Conservation (phyloP, 1,140 invertebrate genomes). For the Dryas iulia region DNA sequence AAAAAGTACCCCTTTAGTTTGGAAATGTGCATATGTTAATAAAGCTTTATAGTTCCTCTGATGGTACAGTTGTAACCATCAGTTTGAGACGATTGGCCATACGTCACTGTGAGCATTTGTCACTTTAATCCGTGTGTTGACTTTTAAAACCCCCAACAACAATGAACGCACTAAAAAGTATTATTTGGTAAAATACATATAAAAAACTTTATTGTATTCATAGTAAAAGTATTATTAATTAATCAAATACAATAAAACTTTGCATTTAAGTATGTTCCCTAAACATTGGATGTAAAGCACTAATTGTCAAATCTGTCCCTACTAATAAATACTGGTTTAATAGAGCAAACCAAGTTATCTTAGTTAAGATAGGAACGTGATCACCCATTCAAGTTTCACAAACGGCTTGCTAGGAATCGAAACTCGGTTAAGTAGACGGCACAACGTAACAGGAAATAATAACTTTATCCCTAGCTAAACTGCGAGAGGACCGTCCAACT, state of each 20-base stretch:
- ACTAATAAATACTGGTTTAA: slow-evolving; percentile 58
- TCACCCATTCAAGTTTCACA: slow-evolving; percentile 71
- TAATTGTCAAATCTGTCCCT: slow-evolving; percentile 40
- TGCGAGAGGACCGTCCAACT: slow-evolving; percentile 68
- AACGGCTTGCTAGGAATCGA: slow-evolving; percentile 65
- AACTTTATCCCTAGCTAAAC: slow-evolving; percentile 72
- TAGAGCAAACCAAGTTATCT: slow-evolving; percentile 54
- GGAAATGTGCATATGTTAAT: too few species aligned
- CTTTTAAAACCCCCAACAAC: slow-evolving; percentile 37
- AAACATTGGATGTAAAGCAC: not conserved
- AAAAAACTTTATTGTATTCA: too few species aligned
- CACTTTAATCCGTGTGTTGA: slow-evolving; percentile 62
- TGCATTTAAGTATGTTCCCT: too few species aligned
- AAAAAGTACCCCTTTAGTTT: too few species aligned
- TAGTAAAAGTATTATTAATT: too few species aligned
- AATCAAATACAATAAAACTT: too few species aligned
- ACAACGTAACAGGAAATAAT: slow-evolving; percentile 74
- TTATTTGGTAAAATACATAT: too few species aligned
- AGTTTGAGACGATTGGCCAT: slow-evolving; percentile 60
- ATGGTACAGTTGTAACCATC: slow-evolving; percentile 46
- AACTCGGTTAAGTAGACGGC: slow-evolving; percentile 73
- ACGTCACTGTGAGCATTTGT: slow-evolving; percentile 57
- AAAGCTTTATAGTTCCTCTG: too few species aligned
- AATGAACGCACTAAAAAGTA: too few species aligned
- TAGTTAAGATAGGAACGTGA: slow-evolving; percentile 62